Base-by-base conservation (phyloP, 2,113 vertebrate genomes). In the Excalfactoria chinensis region DNA sequence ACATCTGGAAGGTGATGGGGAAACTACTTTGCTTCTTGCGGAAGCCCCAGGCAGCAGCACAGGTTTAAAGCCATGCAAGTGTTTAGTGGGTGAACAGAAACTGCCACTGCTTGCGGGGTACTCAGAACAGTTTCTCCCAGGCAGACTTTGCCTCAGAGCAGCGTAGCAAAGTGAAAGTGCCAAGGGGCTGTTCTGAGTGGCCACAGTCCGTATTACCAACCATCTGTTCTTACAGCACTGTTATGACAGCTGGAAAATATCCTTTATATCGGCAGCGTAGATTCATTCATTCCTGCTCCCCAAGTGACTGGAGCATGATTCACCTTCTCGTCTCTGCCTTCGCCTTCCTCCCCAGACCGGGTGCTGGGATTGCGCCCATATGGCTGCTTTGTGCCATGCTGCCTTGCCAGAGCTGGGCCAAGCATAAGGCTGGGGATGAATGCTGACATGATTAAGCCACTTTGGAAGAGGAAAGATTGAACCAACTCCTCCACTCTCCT, bases 201-300 rank as follows among this genome's bases (percentile, higher is more conserved):
- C 73, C 4, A 0, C 64, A 55, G 71, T 40, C 44, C 2, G 0
- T 37, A 1, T 68, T 87, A 72, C 64, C 86, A 13, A 4, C 66
- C 85, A 88, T 90, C 92, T 94, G 88, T 35, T 76, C 64, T 93
- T 58, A 13, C 40, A 26, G 15, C 51, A 34, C 60, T 62, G 69
- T 66, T 87, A 13, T 14, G 49, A 53, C 71, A 84, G 56, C 72
- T 84, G 77, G 85, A 76, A 89, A 41, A 67, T 30, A 59, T 44
- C 67, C 73, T 69, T 73, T 40, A 7, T 0, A 0, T 88, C 0
- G 0, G 51, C 69, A 62, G 49, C 0, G 21, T 21, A 9, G 86
- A 69, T 69, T 94, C 82, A 46, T 79, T 91, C 84, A 63, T 88
- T 53, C 63, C 69, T 3, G 3, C 63, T 87, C 51, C 67, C 26